Evolutionary conservation across 2,888 invertebrate species (phyloP).

Genomic region (Limnephilus lunatus): DNA sequence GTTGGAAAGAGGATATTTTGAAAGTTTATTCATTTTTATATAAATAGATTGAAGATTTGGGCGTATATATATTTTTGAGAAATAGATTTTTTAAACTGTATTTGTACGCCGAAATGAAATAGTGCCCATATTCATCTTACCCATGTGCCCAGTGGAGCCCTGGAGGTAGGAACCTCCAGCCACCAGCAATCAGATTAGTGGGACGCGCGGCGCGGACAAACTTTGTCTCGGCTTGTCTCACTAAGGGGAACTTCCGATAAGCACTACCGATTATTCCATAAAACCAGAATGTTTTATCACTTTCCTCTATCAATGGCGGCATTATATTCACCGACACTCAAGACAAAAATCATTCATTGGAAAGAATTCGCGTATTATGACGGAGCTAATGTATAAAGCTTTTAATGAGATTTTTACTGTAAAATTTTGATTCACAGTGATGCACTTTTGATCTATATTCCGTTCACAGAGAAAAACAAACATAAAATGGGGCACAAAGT

Average conservation of each 20-base stretch:
- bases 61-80: too few relatives aligned
- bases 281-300: background rate
- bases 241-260: constrained; percentile 28
- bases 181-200: constrained; percentile 57
- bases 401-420: background rate
- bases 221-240: constrained; percentile 34
- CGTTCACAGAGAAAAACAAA: too few relatives aligned
- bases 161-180: background rate
- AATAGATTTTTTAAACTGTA: background rate
- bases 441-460: background rate
- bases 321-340: background rate
- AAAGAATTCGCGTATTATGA: background rate
- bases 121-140: background rate
- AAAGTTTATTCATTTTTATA: too few relatives aligned
- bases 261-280: constrained; percentile 37
- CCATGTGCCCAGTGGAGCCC: background rate
- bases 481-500: background rate
- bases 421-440: background rate
- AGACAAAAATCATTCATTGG: background rate
- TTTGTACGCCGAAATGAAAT: too few relatives aligned
- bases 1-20: too few relatives aligned
- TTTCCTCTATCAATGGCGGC: background rate
- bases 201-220: constrained; percentile 26
- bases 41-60: too few relatives aligned
- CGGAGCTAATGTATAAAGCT: background rate